These are phyloP conservation scores for Drosophila persimilis DNA, from an alignment of 1,140 invertebrate genomes.

Conservation along the genomic window DNA sequence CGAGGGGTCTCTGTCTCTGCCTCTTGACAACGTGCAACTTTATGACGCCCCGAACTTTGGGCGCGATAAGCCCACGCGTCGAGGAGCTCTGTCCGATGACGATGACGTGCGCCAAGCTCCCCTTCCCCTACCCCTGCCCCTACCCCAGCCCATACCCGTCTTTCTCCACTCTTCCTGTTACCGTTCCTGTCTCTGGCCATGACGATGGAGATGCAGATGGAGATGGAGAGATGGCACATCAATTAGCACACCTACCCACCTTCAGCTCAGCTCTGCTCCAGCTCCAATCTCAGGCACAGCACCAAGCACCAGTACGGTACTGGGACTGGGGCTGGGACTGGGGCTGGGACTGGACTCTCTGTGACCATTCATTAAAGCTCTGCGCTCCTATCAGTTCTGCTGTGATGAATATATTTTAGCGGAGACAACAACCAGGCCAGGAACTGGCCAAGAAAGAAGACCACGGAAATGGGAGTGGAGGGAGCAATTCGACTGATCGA, in stretches of 20 bases:
- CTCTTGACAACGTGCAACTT: slow-evolving; percentile 71
- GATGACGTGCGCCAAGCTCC: slow-evolving; percentile 54
- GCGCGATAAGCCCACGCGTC: slow-evolving; percentile 76
- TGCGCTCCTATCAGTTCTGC: slow-evolving; percentile 58
- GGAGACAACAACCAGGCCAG: slow-evolving; percentile 55
- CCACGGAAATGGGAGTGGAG: neutral
- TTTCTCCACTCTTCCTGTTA: neutral
- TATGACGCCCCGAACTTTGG: slow-evolving; percentile 63
- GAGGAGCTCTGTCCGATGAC: slow-evolving; percentile 13
- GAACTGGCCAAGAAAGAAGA: neutral
- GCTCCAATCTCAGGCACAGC: neutral
- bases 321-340: too few relatives aligned
- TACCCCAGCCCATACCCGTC: neutral
- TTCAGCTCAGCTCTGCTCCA: slow-evolving; percentile 19
- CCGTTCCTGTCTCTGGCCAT: slow-evolving; percentile 7
- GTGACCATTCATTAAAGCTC: slow-evolving; percentile 73
- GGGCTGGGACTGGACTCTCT: slow-evolving; percentile 5
- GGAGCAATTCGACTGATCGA: neutral
- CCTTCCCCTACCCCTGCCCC: neutral
- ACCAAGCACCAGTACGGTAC: too few relatives aligned
- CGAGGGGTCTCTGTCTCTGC: slow-evolving; percentile 1
- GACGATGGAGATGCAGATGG: slow-evolving; percentile 15
- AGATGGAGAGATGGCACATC: slow-evolving; percentile 72
- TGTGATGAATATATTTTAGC: slow-evolving; percentile 78
- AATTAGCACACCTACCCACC: slow-evolving; percentile 78